Base-by-base conservation (phyloP, 2,888 invertebrate genomes). In the Scaptomyza caliginosa region DNA sequence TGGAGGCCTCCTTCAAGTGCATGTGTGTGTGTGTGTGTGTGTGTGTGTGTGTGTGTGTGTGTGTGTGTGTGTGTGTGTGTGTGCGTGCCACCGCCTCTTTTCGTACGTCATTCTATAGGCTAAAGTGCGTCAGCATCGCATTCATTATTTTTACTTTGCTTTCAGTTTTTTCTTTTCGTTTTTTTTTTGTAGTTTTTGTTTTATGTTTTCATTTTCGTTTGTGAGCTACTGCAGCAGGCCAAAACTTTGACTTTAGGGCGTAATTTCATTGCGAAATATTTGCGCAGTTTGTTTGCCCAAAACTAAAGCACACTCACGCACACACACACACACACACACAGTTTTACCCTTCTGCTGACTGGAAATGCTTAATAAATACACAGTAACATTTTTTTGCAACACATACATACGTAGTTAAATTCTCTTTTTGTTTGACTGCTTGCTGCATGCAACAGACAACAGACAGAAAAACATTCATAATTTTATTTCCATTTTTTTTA, bases 241-340 rank as follows among this genome's bases (percentile, higher is more conserved):
- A 78, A 83, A 79, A 80, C 67, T 80, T 80, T 83, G 80, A 83
- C 83, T 80, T 83, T 73, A 75, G 80, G 80, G 75, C 80, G 80
- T 80, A 83, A 83, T 80, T 80, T 80, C 75, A 80, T 80, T 80
- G 80, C 75, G 80, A 83, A 80, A 83, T 75, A 80, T 80, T 83
- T 80, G 76, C 74, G 36, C 64, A 68, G 73, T 69, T 74, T 73
- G 69, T 73, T 73, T 72, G 58, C 34, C 59, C 67, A 59, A 64
- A 67, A 59, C 50, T 71, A 71, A 60, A 67, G 70, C 43, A 38
- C 48, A 57, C 68, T 48, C 56, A 65, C 38, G 28, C 66, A 40
- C 50, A 38, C 54, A 49, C 62, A 30, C 30, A 28, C 42, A 17
- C 45, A 32, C 13, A 36, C 39, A 52, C 30, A 50, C 17, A 45